phyloP scores from a whole-genome alignment of 2,797 vertebrate species.

The Tympanoctomys barrerae region DNA sequence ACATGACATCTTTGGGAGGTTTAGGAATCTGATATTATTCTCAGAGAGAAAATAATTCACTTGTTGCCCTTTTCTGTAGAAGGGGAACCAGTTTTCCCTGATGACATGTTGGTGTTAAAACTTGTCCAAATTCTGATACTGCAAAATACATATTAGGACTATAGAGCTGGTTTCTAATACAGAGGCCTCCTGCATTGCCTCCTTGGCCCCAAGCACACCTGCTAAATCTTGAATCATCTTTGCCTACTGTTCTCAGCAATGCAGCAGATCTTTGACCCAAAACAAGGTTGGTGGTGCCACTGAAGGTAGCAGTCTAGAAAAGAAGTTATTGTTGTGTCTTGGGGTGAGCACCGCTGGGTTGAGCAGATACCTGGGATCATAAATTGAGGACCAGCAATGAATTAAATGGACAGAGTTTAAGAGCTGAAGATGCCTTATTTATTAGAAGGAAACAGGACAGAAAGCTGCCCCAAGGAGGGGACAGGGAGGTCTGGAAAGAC shows the following conservation, averaged over 20 bases:
- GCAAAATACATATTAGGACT: background rate
- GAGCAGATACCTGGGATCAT: background rate
- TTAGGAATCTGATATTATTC: constrained; percentile 3
- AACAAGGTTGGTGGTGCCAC: background rate
- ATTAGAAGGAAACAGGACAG: background rate
- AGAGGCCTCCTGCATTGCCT: background rate
- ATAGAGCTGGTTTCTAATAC: background rate
- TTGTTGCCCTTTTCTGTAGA: background rate
- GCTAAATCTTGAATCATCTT: background rate
- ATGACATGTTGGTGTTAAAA: background rate
- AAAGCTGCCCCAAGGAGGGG: background rate
- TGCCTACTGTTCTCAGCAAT: too few species aligned
- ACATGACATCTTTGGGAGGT: constrained; percentile 9
- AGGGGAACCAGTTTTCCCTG: background rate
- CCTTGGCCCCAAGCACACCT: background rate
- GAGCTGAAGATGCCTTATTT: background rate
- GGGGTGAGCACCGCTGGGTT: background rate
- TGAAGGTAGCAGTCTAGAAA: background rate
- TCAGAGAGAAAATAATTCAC: background rate
- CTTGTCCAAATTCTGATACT: background rate
- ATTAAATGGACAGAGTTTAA: background rate
- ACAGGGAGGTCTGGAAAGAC: background rate
- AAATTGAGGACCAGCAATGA: background rate
- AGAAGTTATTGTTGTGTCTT: background rate
- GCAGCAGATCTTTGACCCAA: background rate